Evolutionary conservation across 2,797 vertebrate genomes (phyloP), one percentile per base, ranked within the genome.

Genomic region (Lagocephalus sceleratus): DNA sequence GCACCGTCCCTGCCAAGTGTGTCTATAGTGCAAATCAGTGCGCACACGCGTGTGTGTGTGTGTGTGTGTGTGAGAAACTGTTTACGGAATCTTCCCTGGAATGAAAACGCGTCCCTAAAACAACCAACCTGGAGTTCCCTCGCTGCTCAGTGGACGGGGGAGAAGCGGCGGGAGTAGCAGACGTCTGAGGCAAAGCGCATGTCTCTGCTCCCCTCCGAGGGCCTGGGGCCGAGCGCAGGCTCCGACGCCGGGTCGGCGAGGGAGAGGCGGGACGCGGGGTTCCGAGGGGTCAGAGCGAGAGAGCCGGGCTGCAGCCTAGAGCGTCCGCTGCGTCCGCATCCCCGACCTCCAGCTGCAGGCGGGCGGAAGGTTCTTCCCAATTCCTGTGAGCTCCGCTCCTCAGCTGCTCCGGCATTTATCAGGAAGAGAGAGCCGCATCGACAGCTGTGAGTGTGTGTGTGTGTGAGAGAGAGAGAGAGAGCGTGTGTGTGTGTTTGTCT

Each of bases 381-480:
- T 46, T 71, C 65, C 68, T 57, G 66, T 14, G 6, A 17, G 23
- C 64, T 75, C 29, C 3, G 39, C 52, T 72, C 44, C 68, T 63
- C 69, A 19, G 25, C 64, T 35, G 63, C 23, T 38, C 45, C 1
- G 11, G 38, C 26, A 61, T 53, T 75, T 57, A 69, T 47, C 69
- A 59, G 72, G 8, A 44, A 44, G 42, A 20, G 19, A 44, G 42
- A 60, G 47, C 56, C 64, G 71, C 62, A 71, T 67, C 79, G 82
- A 85, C 87, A 88, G 87, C 85, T 87, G 87, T 73, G 85, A 71
- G 67, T 74, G 80, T 80, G 71, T 78, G 20, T 73, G 70, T 61
- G 65, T n/a, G n/a, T n/a, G n/a, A 51, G 75, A 51, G 75, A 52
- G 69, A 59, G 60, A 60, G 23, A 68, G 11, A 38, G 4, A 8